Evolutionary conservation across 2,113 vertebrate species (phyloP), one percentile per base, ranked within the genome.

Genomic region (Oryzias woworae): DNA sequence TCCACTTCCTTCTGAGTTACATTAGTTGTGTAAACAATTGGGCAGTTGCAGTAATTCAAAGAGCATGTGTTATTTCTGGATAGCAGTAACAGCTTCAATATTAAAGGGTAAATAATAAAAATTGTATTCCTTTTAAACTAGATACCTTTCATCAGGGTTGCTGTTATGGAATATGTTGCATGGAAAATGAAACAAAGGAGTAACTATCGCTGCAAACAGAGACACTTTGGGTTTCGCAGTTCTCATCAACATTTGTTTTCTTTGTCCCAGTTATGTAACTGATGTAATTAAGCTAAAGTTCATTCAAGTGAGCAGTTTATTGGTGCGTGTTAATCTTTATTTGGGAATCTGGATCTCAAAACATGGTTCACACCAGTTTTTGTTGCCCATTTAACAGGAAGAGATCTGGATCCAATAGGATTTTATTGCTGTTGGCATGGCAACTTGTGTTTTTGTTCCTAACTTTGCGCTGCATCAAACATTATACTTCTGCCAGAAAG

Each of bases 321-420:
- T 42, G 18, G 42, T 48, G 36, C 59, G 53, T 55, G 59, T 53
- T 53, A 47, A 24, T 69, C 4, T 70, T 53, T 55, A 17, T 50
- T 59, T 49, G 50, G 44, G 26, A 36, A 55, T 64, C 43, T 42
- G 23, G 4, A 22, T 58, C 43, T 3, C 4, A 23, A 17, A 36
- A 62, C 18, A 64, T 41, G 7, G 48, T 55, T 61, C 23, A 58
- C 16, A 42, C 4, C 6, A 10, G n/a, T 53, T 18, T n/a, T 45
- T 66, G 36, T 15, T 53, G 7, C 23, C 26, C 4, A 13, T 49
- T 65, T 67, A 52, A 48, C 4, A n/a, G 50, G 43, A 48, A 62
- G 66, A 60, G 14, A 23, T 60, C 7, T 66, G 36, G 24, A 53
- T 43, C 50, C 55, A 51, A 43, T 23, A 13, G 18, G 51, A 55